These are phyloP conservation scores for Pyrgus malvae DNA, from an alignment of 2,888 invertebrate genomes.

Conservation along the genomic window DNA sequence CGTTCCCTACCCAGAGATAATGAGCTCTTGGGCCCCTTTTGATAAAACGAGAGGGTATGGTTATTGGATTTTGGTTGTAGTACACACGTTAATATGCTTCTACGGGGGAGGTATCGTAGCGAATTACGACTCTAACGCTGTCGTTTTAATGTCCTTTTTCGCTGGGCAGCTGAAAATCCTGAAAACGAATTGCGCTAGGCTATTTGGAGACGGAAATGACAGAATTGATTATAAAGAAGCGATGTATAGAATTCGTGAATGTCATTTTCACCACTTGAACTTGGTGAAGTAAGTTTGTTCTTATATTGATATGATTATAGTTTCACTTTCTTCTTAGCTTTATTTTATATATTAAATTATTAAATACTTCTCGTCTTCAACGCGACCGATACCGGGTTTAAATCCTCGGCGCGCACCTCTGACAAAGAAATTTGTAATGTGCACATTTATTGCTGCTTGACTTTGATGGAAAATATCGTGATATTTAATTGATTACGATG, in stretches of 20 bases:
- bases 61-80: conserved; percentile 49
- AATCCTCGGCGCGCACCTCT: no score
- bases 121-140: conserved; percentile 63
- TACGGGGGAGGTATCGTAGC: conserved; percentile 69
- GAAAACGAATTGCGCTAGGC: conserved; percentile 49
- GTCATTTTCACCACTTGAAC: conserved; percentile 54
- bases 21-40: conserved; percentile 69
- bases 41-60: conserved; percentile 55
- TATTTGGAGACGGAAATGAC: conserved; percentile 48
- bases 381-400: no score
- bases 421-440: no score
- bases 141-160: conserved; percentile 67
- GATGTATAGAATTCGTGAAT: conserved; percentile 49
- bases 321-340: no score
- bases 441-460: no score
- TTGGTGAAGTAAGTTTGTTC: conserved; percentile 53
- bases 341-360: no score
- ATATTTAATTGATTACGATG: no score
- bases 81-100: conserved; percentile 54
- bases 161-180: conserved; percentile 63
- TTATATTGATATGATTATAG: neutral
- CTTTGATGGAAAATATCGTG: no score
- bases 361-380: no score
- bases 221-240: conserved; percentile 41
- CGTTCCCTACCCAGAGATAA: conserved; percentile 59